These are phyloP conservation scores for Eucriotettix oculatus DNA, from an alignment of 2,888 invertebrate species.

Conservation along the genomic window DNA sequence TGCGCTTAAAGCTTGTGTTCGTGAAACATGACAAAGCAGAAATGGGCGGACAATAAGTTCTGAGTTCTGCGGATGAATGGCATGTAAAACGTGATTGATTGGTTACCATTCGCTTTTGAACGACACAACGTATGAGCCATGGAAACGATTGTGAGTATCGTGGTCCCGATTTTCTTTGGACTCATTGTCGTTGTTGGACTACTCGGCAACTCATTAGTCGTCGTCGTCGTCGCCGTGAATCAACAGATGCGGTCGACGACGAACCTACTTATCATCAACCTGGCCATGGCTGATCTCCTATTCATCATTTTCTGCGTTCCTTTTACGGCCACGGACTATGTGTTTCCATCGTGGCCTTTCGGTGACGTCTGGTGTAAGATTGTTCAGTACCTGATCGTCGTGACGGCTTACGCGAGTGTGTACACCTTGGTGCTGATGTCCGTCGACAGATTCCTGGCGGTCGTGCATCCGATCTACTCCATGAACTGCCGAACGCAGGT, in stretches of 20 bases:
- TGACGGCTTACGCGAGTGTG: slow-evolving; percentile 84
- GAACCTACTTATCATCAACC: slow-evolving; percentile 76
- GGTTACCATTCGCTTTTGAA: too few species aligned
- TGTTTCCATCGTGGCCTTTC: slow-evolving; percentile 77
- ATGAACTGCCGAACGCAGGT: slow-evolving; percentile 70
- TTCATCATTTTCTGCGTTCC: slow-evolving; percentile 91
- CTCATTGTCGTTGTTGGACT: slow-evolving; percentile 75
- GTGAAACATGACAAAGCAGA: too few species aligned
- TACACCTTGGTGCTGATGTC: slow-evolving; percentile 91
- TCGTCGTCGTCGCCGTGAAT: slow-evolving; percentile 73
- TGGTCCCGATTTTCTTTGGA: slow-evolving; percentile 70
- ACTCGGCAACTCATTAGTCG: slow-evolving; percentile 75
- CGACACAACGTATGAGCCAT: too few species aligned
- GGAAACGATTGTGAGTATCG: slow-evolving; percentile 39
- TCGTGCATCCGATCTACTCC: slow-evolving; percentile 80
- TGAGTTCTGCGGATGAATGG: too few species aligned
- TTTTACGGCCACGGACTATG: slow-evolving; percentile 82
- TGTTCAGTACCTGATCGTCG: slow-evolving; percentile 80
- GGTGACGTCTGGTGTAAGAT: slow-evolving; percentile 48
- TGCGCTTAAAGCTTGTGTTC: too few species aligned
- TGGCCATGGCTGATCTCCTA: slow-evolving; percentile 77
- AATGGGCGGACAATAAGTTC: too few species aligned
- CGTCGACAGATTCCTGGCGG: slow-evolving; percentile 78
- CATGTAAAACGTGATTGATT: too few species aligned
- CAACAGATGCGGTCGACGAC: slow-evolving; percentile 88